phyloP scores from a whole-genome alignment of 1,140 invertebrate species.

The Habropoda laboriosa region DNA sequence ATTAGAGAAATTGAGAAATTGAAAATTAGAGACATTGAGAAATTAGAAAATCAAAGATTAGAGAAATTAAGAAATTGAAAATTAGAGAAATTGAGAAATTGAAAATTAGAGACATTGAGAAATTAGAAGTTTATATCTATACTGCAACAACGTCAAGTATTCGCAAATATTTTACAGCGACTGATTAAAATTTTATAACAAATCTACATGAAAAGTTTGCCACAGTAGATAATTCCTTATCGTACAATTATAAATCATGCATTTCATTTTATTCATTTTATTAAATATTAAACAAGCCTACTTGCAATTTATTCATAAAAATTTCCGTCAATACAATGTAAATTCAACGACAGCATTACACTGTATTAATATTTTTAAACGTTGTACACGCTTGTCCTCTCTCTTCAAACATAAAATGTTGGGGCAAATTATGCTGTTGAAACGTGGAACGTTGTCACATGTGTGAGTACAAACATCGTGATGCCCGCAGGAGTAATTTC shows the following conservation, averaged over 20 bases:
- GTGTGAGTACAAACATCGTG: neutral
- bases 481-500: neutral
- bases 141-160: neutral
- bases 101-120: no score
- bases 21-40: no score
- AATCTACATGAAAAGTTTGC: neutral
- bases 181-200: neutral
- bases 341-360: neutral
- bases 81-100: no score
- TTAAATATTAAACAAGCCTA: neutral
- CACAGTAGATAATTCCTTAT: neutral
- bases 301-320: neutral
- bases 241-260: neutral
- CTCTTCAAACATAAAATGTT: neutral
- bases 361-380: neutral
- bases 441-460: neutral
- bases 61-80: no score
- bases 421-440: neutral
- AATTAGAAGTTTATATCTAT: neutral
- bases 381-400: neutral
- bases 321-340: neutral
- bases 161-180: neutral
- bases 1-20: no score
- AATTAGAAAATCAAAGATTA: no score
- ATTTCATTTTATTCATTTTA: neutral